These are phyloP conservation scores for Junonia oenone DNA, from an alignment of 2,888 invertebrate species.

Conservation along the genomic window DNA sequence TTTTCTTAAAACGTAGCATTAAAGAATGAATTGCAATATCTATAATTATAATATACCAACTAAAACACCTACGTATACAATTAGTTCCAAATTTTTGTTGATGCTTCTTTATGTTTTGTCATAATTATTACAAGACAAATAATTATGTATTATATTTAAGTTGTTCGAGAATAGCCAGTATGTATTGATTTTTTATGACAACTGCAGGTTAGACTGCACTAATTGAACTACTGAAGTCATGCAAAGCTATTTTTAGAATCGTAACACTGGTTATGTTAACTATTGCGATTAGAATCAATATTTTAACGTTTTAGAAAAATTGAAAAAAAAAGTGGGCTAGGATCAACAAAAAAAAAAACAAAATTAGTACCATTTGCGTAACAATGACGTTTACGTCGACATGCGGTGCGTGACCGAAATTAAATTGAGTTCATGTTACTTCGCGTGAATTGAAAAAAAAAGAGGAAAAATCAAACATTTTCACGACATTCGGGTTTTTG, in stretches of 20 bases:
- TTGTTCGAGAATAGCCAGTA: background rate
- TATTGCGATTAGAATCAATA: background rate
- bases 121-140: too few species aligned
- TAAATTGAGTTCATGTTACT: constrained; percentile 1
- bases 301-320: background rate
- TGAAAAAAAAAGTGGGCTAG: background rate
- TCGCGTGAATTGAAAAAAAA: constrained; percentile 2
- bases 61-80: too few species aligned
- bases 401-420: constrained; percentile 16
- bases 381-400: constrained; percentile 5
- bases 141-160: too few species aligned
- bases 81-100: background rate
- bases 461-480: background rate
- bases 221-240: too few species aligned
- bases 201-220: too few species aligned
- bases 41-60: too few species aligned
- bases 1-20: too few species aligned
- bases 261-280: background rate
- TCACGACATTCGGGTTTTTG: background rate
- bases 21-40: too few species aligned
- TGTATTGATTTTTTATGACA: background rate
- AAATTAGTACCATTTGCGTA: background rate
- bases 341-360: background rate
- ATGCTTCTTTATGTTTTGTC: background rate
- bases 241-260: too few species aligned